Percentiles rank a stretch among this genome's conserved stretches.
Evolutionary conservation across 2,113 vertebrate genomes (phyloP).

Genomic region (Accipiter virgatus): DNA sequence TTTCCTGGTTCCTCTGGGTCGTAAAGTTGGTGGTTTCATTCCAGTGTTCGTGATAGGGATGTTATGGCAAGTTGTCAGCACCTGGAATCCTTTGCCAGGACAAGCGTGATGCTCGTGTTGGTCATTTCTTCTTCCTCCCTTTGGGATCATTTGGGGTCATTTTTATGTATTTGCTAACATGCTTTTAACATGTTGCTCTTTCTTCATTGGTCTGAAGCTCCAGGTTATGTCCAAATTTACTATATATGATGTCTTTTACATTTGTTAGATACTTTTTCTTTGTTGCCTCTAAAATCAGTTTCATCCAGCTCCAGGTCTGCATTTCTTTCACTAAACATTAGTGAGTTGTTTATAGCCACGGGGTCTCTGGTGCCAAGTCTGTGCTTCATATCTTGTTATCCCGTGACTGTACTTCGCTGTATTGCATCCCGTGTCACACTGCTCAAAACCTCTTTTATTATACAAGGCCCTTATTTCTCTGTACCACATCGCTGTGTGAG

Average conservation of each 20-base stretch:
- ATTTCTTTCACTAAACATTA: neutral
- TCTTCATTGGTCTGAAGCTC: neutral
- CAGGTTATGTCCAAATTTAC: accelerated
- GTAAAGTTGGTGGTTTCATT: neutral
- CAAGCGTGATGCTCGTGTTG: accelerated
- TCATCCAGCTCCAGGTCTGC: neutral
- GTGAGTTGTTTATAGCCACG: neutral
- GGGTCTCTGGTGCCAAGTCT: neutral
- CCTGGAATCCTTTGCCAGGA: neutral
- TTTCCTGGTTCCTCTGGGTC: neutral
- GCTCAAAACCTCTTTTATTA: neutral
- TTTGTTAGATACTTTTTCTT: neutral
- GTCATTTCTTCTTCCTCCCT: neutral
- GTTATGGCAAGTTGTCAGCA: no score
- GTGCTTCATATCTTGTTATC: neutral
- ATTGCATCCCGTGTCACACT: neutral
- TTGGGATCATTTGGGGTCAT: no score
- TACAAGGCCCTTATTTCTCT: neutral
- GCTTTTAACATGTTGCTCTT: neutral
- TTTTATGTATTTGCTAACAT: neutral
- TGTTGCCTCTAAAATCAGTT: neutral
- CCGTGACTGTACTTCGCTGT: neutral
- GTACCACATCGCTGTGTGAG: no score
- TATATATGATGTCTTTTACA: accelerated
- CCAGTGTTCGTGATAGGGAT: neutral